A percentile compares a stretch with the other conserved stretches of the same genome.
phyloP scores from a whole-genome alignment of 2,888 invertebrate genomes.

The Netelia fuscicornis region DNA sequence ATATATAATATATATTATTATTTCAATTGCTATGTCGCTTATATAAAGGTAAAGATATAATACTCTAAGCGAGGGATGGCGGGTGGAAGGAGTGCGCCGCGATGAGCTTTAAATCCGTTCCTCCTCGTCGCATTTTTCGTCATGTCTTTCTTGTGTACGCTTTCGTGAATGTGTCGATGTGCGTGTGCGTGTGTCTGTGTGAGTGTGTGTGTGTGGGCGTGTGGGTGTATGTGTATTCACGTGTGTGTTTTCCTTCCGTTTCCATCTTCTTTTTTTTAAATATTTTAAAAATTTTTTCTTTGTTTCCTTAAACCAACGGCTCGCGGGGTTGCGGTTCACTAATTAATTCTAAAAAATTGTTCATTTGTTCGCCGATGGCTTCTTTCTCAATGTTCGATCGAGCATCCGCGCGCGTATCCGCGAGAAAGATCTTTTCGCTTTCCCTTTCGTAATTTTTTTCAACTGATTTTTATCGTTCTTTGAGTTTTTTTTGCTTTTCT shows the following conservation, averaged over 20 bases:
- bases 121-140: conserved; percentile 45
- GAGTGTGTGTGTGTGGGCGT: background rate
- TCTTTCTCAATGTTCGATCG: conserved; percentile 13
- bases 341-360: conserved; percentile 39
- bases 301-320: conserved; percentile 40
- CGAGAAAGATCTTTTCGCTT: background rate
- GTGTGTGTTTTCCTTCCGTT: conserved; percentile 18
- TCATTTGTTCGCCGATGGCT: background rate
- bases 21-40: conserved; percentile 82
- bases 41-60: conserved; percentile 83
- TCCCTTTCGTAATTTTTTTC: too few species aligned
- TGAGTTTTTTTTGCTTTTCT: too few species aligned
- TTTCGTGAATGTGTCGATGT: background rate
- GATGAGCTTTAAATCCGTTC: conserved; percentile 69
- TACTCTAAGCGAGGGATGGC: conserved; percentile 83
- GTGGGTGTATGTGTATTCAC: background rate
- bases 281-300: conserved; percentile 8
- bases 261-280: conserved; percentile 37
- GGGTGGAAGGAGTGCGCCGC: conserved; percentile 79
- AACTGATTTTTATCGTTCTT: too few species aligned
- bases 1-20: conserved; percentile 79
- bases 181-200: conserved; percentile 5
- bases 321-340: conserved; percentile 66
- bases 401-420: conserved; percentile 22
- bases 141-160: conserved; percentile 21